Evolutionary conservation across 2,797 vertebrate species (phyloP), one percentile per base, ranked within the genome.

Genomic region (Phrynocephalus forsythii): DNA sequence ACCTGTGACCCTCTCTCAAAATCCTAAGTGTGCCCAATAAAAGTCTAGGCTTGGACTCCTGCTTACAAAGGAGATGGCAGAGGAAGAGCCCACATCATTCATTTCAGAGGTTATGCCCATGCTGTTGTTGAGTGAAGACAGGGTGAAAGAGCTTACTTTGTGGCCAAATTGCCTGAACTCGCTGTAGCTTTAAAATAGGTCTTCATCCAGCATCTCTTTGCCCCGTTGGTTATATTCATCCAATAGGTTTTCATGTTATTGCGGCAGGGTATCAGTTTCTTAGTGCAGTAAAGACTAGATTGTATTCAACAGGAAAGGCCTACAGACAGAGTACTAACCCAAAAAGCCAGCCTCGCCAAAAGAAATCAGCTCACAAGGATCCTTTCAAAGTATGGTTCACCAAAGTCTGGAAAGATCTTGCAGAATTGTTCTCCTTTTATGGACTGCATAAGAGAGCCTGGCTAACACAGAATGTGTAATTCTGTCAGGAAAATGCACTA

Each of bases 321-420:
- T 50, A 30, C 66, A 28, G 20, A 50, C 66, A 28, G 20, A 82
- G 81, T 82, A 48, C 79, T 67, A 66, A 67, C 38, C 13, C 26
- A 80, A 73, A 86, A 81, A n/a, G 18, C 28, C 69, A 75, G 38
- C 44, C 33, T 56, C 48, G 38, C 52, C 26, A 48, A 3, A 72
- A 56, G 26, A 79, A 56, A 11, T 44, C 8, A 48, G 44, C 48
- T 60, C 13, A 30, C 50, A 87, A 48, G 66, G 13, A 71, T 44
- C 18, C 33, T 72, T 84, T 63, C 75, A 79, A 63, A 2, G 3
- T 33, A 52, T 69, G 63, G 66, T 38, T 84, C 50, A 60, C 89
- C 94, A 91, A 91, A 90, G 89, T 85, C 85, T 0, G 0, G 85
- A 84, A 89, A 78, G 91, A 94, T 79, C 90, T 88, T 87, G 87